Conservation (phyloP, 2,888 invertebrate genomes). For the Eristalis intricaria region DNA sequence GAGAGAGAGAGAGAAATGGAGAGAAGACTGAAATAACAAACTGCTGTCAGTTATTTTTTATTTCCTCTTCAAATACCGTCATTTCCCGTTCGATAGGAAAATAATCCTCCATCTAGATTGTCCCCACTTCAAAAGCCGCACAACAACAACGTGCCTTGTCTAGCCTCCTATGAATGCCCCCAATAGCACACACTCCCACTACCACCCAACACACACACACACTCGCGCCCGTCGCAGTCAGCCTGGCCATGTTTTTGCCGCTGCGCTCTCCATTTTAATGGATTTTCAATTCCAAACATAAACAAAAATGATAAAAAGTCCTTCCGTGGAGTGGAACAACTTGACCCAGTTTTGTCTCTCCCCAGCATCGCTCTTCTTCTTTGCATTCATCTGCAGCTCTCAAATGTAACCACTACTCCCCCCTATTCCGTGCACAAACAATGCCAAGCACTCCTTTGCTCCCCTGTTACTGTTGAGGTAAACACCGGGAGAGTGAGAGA, state of each 20-base stretch:
- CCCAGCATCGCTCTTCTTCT: slow-evolving; percentile 8
- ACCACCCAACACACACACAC: not conserved
- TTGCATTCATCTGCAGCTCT: slow-evolving; percentile 29
- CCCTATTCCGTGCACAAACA: slow-evolving; percentile 8
- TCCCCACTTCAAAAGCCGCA: slow-evolving; percentile 28
- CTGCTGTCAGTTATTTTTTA: slow-evolving; percentile 59
- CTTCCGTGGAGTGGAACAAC: slow-evolving; percentile 70
- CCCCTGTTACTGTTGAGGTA: slow-evolving; percentile 43
- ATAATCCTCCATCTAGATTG: slow-evolving; percentile 58
- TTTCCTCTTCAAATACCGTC: slow-evolving; percentile 67
- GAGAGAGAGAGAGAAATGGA: not conserved
- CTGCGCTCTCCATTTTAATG: slow-evolving; percentile 65
- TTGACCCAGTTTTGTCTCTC: slow-evolving; percentile 58
- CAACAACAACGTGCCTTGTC: slow-evolving; percentile 10
- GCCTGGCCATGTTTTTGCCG: slow-evolving; percentile 13
- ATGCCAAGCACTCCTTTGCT: slow-evolving; percentile 12
- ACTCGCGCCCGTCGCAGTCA: slow-evolving; percentile 16
- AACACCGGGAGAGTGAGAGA: not conserved
- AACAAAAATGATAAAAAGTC: slow-evolving; percentile 71
- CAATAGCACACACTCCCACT: not conserved
- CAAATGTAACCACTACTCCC: not conserved
- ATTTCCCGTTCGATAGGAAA: slow-evolving; percentile 65
- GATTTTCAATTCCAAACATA: slow-evolving; percentile 72
- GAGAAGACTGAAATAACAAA: slow-evolving; percentile 29
- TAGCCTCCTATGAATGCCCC: not conserved